These are phyloP conservation scores for Protonibea diacanthus DNA, from an alignment of 2,797 vertebrate genomes.

Conservation along the genomic window DNA sequence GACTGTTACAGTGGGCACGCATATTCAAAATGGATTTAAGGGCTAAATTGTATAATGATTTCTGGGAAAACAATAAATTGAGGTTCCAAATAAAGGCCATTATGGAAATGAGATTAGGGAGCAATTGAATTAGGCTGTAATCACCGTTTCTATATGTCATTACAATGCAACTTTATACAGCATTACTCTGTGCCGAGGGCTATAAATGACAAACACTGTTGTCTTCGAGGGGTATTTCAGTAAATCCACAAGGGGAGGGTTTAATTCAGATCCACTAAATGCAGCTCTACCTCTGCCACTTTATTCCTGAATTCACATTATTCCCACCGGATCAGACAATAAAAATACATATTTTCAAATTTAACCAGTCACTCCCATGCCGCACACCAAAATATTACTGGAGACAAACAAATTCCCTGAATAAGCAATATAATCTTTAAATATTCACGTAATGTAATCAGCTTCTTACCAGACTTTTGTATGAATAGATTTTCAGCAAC, in stretches of 20 bases:
- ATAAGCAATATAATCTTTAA: slow-evolving; percentile 46
- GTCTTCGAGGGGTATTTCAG: slow-evolving; percentile 79
- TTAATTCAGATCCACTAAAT: slow-evolving; percentile 69
- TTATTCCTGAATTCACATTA: slow-evolving; percentile 72
- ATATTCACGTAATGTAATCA: slow-evolving; percentile 44
- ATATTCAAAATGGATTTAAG: slow-evolving; percentile 87
- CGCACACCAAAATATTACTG: slow-evolving; percentile 37
- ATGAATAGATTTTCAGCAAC: slow-evolving; percentile 15
- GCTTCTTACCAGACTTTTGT: slow-evolving; percentile 29
- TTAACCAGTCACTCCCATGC: slow-evolving; percentile 50
- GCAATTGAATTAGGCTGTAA: slow-evolving; percentile 88
- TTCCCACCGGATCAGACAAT: slow-evolving; percentile 52
- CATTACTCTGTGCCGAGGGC: slow-evolving; percentile 81
- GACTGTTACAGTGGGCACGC: slow-evolving; percentile 69
- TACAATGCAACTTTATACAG: slow-evolving; percentile 87
- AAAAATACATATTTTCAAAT: slow-evolving; percentile 65
- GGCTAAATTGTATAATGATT: slow-evolving; percentile 88
- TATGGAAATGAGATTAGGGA: slow-evolving; percentile 87
- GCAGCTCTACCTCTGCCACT: slow-evolving; percentile 69
- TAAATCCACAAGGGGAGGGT: slow-evolving; percentile 76
- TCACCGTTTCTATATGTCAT: slow-evolving; percentile 87
- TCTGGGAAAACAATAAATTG: slow-evolving; percentile 88
- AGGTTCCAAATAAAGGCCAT: slow-evolving; percentile 88
- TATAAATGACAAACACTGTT: slow-evolving; percentile 83
- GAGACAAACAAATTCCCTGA: slow-evolving; percentile 34